Conservation (phyloP, 2,113 vertebrate species). For the Natator depressus region DNA sequence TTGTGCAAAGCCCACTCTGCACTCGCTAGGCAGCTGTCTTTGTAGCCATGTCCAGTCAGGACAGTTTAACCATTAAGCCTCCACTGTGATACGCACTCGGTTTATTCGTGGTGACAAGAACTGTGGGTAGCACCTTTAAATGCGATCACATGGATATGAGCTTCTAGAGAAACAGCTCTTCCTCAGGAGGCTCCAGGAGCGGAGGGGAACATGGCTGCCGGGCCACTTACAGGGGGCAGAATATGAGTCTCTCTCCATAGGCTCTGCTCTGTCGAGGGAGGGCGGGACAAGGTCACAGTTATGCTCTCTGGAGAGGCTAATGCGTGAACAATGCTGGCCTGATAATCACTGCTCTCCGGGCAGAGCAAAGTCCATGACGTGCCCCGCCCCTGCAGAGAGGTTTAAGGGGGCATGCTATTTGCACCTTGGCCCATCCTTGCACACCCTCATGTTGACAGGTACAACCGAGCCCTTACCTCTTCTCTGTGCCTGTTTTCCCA, state of each 20-base stretch:
- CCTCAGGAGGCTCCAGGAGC: neutral
- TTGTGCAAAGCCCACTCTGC: neutral
- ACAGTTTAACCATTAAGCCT: neutral
- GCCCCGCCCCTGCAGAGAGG: neutral
- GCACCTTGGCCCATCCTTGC: neutral
- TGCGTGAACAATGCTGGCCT: neutral
- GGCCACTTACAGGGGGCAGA: neutral
- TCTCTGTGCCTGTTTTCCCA: neutral
- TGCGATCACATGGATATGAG: neutral
- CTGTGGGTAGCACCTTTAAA: neutral
- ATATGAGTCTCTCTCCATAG: neutral
- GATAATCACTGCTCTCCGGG: neutral
- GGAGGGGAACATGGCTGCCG: neutral
- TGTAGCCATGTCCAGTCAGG: neutral
- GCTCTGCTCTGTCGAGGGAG: neutral
- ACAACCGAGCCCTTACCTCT: neutral
- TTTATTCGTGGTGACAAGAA: neutral
- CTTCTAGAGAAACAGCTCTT: neutral
- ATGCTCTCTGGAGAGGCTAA: neutral
- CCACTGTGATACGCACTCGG: neutral
- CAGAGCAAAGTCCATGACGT: neutral
- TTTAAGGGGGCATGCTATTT: no score
- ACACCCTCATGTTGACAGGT: neutral
- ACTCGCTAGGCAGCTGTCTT: neutral
- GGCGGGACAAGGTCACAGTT: neutral